Base-by-base conservation (phyloP, 1,140 invertebrate species). In the Oncopodura yosiiana region DNA sequence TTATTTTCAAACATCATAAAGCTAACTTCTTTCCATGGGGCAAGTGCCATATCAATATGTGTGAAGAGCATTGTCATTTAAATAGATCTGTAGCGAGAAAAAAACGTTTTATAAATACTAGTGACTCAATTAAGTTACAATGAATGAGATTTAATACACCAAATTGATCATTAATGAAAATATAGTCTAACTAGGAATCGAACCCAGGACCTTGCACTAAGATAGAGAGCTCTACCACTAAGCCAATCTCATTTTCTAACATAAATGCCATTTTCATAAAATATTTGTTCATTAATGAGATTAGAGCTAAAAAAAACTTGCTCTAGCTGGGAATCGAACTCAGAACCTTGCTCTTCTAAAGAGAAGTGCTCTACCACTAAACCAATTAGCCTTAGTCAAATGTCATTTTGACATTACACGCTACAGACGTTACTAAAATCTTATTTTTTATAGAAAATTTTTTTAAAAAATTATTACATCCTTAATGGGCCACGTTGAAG, bases 31-130 rank as follows among this genome's bases (percentile, higher is more conserved):
- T 50, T 34, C 62, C 62, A 64, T 11, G 36, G 12, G 8, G 55
- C 55, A 18, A 64, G 30, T 14, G 24, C 42, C 34, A 59, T 32
- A 34, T 61, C 56, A 24, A 64, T 44, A 19, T 53, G 50, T 1
- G 48, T 48, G 2, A n/a, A 64, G 23, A 9, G 45, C 62, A 21
- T 64, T 64, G 46, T 64, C 62, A 53, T 58, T 61, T 9, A 64
- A 32, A 16, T 46, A 36, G n/a, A 64, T 58, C 62, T 63, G 29
- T 45, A 49, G 38, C 12, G n/a, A 8, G 14, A 46, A 4, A 36
- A 36, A 56, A 50, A 2, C 27, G 44, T 27, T 3, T 57, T 8
- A 24, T 43, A 34, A 19, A 11, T 11, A 5, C 16, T 26, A 38
- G 36, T 6, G 4, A 23, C 14, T 21, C 11, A 27, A 49, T 24